phyloP scores from a whole-genome alignment of 2,888 invertebrate genomes.

The Nesidiocoris tenuis region DNA sequence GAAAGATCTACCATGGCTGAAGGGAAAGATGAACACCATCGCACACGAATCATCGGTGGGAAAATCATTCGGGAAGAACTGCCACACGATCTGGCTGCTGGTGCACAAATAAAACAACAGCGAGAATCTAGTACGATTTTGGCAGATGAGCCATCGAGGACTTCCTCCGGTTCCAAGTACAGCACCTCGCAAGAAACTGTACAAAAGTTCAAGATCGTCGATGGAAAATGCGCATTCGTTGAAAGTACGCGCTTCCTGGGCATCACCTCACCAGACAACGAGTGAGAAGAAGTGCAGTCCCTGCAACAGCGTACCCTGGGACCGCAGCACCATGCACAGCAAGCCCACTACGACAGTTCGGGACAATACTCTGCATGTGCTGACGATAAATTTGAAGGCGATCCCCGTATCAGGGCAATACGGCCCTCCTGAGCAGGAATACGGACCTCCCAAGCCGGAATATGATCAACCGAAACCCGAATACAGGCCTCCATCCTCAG shows the following conservation, averaged over 20 bases:
- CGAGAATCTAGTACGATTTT: too few relatives aligned
- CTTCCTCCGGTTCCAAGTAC: too few relatives aligned
- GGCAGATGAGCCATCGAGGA: too few relatives aligned
- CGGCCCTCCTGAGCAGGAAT: slow-evolving; percentile 50
- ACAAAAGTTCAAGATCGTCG: too few relatives aligned
- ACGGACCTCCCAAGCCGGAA: slow-evolving; percentile 49
- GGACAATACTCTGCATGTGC: slow-evolving; percentile 27
- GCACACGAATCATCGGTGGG: too few relatives aligned
- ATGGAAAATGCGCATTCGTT: too few relatives aligned
- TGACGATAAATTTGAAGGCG: slow-evolving; percentile 44
- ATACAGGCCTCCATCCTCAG: slow-evolving; percentile 49
- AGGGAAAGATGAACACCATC: too few relatives aligned
- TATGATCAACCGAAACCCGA: slow-evolving; percentile 45
- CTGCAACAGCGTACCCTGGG: slow-evolving; percentile 79
- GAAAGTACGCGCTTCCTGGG: slow-evolving; percentile 57
- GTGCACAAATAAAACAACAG: too few relatives aligned
- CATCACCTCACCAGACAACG: slow-evolving; percentile 30
- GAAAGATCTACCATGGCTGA: too few relatives aligned
- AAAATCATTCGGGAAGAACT: too few relatives aligned
- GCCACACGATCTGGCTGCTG: too few relatives aligned
- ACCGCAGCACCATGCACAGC: slow-evolving; percentile 41
- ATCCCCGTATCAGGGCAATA: slow-evolving; percentile 48
- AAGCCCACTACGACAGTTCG: slow-evolving; percentile 44
- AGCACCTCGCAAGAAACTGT: too few relatives aligned
- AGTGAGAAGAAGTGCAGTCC: slow-evolving; percentile 62